These are phyloP conservation scores for Gila orcuttii DNA, from an alignment of 2,113 vertebrate species.

Conservation along the genomic window DNA sequence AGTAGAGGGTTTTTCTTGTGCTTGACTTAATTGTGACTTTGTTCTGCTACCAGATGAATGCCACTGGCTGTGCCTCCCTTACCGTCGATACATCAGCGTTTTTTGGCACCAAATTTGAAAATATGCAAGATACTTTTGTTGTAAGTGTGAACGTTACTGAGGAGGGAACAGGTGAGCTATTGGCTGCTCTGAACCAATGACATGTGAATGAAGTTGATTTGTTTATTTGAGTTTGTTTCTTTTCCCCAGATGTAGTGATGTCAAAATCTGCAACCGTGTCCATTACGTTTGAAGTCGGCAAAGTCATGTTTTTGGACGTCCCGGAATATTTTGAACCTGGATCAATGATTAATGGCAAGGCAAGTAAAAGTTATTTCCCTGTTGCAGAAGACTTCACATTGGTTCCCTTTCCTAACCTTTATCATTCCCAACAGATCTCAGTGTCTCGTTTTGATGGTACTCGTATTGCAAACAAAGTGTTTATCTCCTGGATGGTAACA, in stretches of 20 bases:
- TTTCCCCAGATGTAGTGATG: too few species aligned
- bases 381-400: not conserved
- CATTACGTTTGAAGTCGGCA: too few species aligned
- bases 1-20: not conserved
- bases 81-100: slow-evolving; percentile 34
- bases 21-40: not conserved
- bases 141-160: slow-evolving; percentile 56
- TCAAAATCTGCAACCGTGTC: too few species aligned
- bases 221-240: too few species aligned
- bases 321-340: slow-evolving; percentile 61
- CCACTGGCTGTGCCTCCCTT: not conserved
- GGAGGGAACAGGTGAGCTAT: slow-evolving; percentile 68
- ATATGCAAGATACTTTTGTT: not conserved
- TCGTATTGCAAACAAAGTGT: too few species aligned
- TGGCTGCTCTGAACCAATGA: not conserved
- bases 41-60: not conserved
- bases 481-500: too few species aligned
- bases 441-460: too few species aligned
- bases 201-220: too few species aligned
- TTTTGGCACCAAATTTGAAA: slow-evolving; percentile 36
- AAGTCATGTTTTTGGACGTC: not conserved
- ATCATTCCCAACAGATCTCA: not conserved
- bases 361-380: slow-evolving; percentile 1
- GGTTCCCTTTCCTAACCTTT: not conserved
- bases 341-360: slow-evolving; percentile 63